A percentile compares a stretch with the other conserved stretches of the same genome.
Conservation (phyloP, 2,113 vertebrate species). For the Oostethus manadensis region DNA sequence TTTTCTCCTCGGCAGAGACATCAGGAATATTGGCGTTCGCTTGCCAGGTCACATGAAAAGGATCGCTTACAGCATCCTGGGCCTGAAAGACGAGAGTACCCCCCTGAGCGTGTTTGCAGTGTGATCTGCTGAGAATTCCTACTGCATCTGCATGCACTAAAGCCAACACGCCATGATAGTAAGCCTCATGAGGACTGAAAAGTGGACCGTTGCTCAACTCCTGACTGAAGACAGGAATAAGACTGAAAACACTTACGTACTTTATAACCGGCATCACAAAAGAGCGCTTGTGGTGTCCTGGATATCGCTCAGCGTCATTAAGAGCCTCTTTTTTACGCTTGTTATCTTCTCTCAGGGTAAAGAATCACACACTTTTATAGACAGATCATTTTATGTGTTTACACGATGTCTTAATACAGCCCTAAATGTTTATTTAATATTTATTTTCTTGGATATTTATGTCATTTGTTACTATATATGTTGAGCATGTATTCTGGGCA, state of each 20-base stretch:
- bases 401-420: conserved; percentile 58
- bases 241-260: conserved; percentile 53
- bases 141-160: conserved; percentile 49
- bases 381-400: conserved; percentile 48
- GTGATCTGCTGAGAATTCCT: conserved; percentile 59
- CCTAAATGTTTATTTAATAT: conserved; percentile 66
- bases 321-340: conserved; percentile 16
- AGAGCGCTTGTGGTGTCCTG: conserved; percentile 23
- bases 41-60: conserved; percentile 93
- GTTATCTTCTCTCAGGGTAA: conserved; percentile 60
- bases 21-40: conserved; percentile 86
- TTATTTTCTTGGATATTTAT: conserved; percentile 69
- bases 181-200: conserved; percentile 29
- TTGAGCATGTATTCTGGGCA: conserved; percentile 27
- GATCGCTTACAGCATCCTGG: conserved; percentile 89
- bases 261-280: conserved; percentile 37
- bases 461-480: conserved; percentile 41
- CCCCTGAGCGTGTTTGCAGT: conserved; percentile 77
- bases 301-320: conserved; percentile 30
- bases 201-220: conserved; percentile 5
- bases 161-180: conserved; percentile 51
- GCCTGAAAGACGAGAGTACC: conserved; percentile 83
- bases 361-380: conserved; percentile 40
- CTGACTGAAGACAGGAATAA: conserved; percentile 57
- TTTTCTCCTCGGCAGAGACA: conserved; percentile 72